Evolutionary conservation across 2,888 invertebrate species (phyloP).

Genomic region (Drosophila meridionalis): DNA sequence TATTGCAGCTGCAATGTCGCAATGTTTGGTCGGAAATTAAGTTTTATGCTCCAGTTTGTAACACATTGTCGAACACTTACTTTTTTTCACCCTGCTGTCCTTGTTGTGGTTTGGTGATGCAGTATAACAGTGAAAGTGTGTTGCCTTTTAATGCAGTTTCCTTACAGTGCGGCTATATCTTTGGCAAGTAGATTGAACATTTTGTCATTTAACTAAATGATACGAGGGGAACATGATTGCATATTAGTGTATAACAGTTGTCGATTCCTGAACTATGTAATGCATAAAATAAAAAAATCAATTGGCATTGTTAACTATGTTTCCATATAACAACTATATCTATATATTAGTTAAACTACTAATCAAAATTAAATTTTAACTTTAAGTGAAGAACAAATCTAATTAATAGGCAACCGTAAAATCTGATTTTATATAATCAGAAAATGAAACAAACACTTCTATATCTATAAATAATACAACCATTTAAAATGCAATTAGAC

Average conservation of each 20-base stretch:
- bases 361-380: too few species aligned
- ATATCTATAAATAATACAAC: accelerated
- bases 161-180: background rate
- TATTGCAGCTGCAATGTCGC: slow-evolving; percentile 58
- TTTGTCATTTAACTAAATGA: background rate
- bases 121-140: slow-evolving; percentile 45
- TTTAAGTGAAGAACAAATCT: too few species aligned
- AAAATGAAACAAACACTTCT: too few species aligned
- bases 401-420: too few species aligned
- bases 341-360: too few species aligned
- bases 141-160: background rate
- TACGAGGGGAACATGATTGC: background rate
- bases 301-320: background rate
- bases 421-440: too few species aligned
- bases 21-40: slow-evolving; percentile 69
- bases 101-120: slow-evolving; percentile 5
- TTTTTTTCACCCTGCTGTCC: background rate
- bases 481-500: background rate
- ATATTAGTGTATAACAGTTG: background rate
- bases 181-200: slow-evolving; percentile 11
- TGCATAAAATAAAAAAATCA: background rate
- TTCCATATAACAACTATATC: background rate
- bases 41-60: slow-evolving; percentile 74
- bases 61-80: slow-evolving; percentile 43
- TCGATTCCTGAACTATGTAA: background rate